Evolutionary conservation across 2,888 invertebrate species (phyloP).

Genomic region (Agrotis clavis): DNA sequence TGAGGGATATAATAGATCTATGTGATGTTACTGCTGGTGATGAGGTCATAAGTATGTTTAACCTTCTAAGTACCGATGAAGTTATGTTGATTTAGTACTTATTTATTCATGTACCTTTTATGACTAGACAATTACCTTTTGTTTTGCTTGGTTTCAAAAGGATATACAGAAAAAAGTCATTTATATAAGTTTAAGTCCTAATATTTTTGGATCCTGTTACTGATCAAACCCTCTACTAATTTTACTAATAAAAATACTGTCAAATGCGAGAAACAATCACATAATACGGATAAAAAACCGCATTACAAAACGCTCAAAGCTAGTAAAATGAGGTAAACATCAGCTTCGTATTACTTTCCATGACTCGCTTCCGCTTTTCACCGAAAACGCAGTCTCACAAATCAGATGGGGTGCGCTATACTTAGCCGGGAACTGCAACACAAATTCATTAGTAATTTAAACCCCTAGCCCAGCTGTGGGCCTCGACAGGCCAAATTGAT

Average conservation of each 20-base stretch:
- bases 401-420: slow-evolving; percentile 41
- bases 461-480: slow-evolving; percentile 27
- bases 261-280: not conserved
- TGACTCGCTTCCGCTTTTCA: slow-evolving; percentile 21
- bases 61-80: slow-evolving; percentile 27
- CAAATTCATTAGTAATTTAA: slow-evolving; percentile 56
- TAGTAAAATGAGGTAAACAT: not conserved
- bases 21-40: slow-evolving; percentile 12
- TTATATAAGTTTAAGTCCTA: no score
- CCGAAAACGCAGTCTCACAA: not conserved
- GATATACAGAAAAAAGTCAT: no score
- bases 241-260: no score
- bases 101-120: not conserved
- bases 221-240: no score
- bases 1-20: slow-evolving; percentile 20
- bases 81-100: slow-evolving; percentile 7
- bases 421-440: slow-evolving; percentile 36
- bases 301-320: not conserved
- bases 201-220: no score
- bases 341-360: not conserved
- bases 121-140: not conserved
- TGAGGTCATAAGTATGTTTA: slow-evolving; percentile 30
- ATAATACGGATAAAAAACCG: not conserved
- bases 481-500: slow-evolving; percentile 37
- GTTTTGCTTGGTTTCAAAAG: no score